Base-by-base conservation (phyloP, 2,888 invertebrate genomes). In the Palloptera scutellata region DNA sequence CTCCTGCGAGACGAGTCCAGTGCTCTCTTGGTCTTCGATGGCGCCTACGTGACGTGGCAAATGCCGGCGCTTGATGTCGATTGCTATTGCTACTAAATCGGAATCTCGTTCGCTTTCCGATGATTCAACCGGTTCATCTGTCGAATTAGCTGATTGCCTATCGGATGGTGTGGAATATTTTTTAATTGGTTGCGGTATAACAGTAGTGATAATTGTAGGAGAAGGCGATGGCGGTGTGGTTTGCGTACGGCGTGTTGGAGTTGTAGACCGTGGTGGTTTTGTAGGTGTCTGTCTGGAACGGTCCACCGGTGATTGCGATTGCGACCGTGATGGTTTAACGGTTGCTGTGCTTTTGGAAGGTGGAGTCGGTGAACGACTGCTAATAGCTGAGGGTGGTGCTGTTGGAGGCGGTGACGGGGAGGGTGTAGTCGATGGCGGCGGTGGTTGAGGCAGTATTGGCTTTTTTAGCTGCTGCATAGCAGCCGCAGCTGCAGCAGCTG, bases 51-150 rank as follows among this genome's bases (percentile, higher is more conserved):
- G 89, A 73, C 88, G 89, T 17, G 89, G 87, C 30, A 86, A 84
- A 63, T 84, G 83, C 60, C 81, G 83, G 5, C 83, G 81, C 68
- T 81, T 82, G 1, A 78, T 78, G 45, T 83, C 84, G 51, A 74
- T 73, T 45, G 67, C 59, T 0, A 76, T 74, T 1, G 78, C 57
- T 11, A 78, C 78, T 73, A 81, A 67, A 76, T 91, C 91, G 8
- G 90, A 88, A 77, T 91, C 91, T n/a, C 88, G 85, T 79, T 92
- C 92, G 13, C 92, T 92, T 78, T 91, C 92, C 1, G 92, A 92
- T 15, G 88, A 87, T 74, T 89, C 88, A 17, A 86, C 84, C 8
- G 85, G 85, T 20, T 87, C 87, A 60, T 88, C 87, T 40, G 87
- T 83, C 8, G 84, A 85, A 15, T 77, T 78, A n/a, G 77, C 73